phyloP scores from a whole-genome alignment of 2,888 invertebrate species.

The Hydrotaea diabolus region DNA sequence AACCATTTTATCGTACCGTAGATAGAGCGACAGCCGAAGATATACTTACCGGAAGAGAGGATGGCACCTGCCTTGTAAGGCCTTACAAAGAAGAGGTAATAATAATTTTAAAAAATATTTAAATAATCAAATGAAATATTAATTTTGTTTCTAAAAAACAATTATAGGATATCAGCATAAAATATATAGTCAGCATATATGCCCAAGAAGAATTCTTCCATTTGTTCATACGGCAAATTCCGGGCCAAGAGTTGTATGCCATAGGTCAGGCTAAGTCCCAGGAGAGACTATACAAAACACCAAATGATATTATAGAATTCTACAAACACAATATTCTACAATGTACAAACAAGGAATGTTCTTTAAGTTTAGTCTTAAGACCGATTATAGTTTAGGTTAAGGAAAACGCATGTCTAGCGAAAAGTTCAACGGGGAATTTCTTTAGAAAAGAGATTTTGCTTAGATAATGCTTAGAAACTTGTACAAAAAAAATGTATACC shows the following conservation, averaged over 20 bases:
- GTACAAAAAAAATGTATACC: background rate
- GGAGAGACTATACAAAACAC: constrained; percentile 77
- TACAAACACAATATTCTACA: constrained; percentile 76
- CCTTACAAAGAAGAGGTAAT: constrained; percentile 78
- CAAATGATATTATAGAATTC: constrained; percentile 79
- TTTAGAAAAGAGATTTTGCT: constrained; percentile 14
- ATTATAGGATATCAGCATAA: constrained; percentile 76
- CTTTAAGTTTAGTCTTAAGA: constrained; percentile 74
- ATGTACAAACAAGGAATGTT: constrained; percentile 78
- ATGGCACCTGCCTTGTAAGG: constrained; percentile 79
- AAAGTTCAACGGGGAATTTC: background rate
- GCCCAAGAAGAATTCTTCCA: constrained; percentile 78
- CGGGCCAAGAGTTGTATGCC: constrained; percentile 74
- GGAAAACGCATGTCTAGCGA: background rate
- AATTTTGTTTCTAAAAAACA: constrained; percentile 27
- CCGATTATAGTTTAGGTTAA: constrained; percentile 73
- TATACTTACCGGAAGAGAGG: constrained; percentile 75
- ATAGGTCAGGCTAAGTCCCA: constrained; percentile 77
- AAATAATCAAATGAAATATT: too few relatives aligned
- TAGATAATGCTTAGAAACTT: too few relatives aligned
- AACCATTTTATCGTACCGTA: constrained; percentile 77
- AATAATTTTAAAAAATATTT: too few relatives aligned
- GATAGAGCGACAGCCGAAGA: constrained; percentile 77
- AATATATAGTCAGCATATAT: constrained; percentile 79
- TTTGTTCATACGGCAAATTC: constrained; percentile 77